phyloP scores from a whole-genome alignment of 92 coral and sea anemone genomes.

The Palythoa grandis region DNA sequence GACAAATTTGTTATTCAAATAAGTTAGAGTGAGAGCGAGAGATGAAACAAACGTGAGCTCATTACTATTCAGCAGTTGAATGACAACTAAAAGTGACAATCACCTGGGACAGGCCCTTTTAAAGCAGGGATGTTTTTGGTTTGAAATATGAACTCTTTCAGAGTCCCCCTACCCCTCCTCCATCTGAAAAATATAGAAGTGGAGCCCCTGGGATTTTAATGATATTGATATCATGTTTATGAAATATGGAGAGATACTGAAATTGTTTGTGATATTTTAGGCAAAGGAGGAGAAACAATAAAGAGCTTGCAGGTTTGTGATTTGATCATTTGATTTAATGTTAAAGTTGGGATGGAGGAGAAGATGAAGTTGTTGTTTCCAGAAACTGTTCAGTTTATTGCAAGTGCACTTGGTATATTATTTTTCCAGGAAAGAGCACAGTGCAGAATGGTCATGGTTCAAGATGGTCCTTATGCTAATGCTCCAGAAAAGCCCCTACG shows the following conservation, averaged over 20 bases:
- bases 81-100: too few relatives aligned
- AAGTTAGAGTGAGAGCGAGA: too few relatives aligned
- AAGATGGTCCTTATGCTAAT: conserved; percentile 91
- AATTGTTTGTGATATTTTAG: conserved; percentile 44
- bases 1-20: too few relatives aligned
- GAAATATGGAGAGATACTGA: not conserved
- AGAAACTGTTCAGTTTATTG: not conserved
- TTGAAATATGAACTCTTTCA: too few relatives aligned
- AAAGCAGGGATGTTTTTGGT: too few relatives aligned
- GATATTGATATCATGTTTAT: too few relatives aligned
- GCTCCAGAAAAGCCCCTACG: conserved; percentile 97
- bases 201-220: too few relatives aligned
- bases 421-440: conserved; percentile 91
- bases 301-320: conserved; percentile 87
- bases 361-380: not conserved
- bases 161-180: too few relatives aligned
- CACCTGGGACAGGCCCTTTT: too few relatives aligned
- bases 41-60: too few relatives aligned
- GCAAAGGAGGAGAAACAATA: conserved; percentile 99
- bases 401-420: not conserved
- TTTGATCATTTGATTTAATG: not conserved
- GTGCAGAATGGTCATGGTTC: conserved; percentile 98
- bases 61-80: too few relatives aligned
- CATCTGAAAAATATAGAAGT: too few relatives aligned
- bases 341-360: not conserved